Evolutionary conservation across 2,888 invertebrate species (phyloP).

Genomic region (Hydriomena furcata): DNA sequence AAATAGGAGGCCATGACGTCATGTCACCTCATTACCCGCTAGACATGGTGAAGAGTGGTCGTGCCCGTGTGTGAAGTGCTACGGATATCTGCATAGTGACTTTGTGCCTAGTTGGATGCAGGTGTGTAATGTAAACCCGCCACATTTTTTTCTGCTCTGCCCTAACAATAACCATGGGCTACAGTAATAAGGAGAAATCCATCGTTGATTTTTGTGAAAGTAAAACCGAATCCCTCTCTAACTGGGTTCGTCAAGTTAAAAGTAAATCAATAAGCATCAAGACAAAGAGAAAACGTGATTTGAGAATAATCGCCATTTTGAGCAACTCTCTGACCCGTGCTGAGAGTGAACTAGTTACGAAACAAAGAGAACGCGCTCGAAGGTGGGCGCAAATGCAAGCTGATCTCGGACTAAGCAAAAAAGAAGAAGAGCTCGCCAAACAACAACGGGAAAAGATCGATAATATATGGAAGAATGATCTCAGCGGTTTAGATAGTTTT

Average conservation of each 20-base stretch:
- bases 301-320: constrained; percentile 86
- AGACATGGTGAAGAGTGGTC: constrained; percentile 62
- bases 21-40: constrained; percentile 50
- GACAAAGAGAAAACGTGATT: constrained; percentile 83
- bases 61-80: constrained; percentile 67
- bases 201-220: constrained; percentile 80
- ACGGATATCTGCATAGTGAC: constrained; percentile 55
- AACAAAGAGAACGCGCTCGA: constrained; percentile 85
- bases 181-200: constrained; percentile 71
- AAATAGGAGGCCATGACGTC: constrained; percentile 64
- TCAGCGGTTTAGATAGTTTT: constrained; percentile 86
- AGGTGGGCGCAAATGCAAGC: constrained; percentile 84
- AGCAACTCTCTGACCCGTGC: constrained; percentile 83
- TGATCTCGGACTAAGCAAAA: constrained; percentile 72
- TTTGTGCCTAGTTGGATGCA: constrained; percentile 76
- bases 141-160: constrained; percentile 63
- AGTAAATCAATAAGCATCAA: constrained; percentile 83
- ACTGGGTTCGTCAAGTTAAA: constrained; percentile 86
- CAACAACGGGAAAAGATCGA: constrained; percentile 73
- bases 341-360: constrained; percentile 83
- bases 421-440: constrained; percentile 73
- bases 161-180: constrained; percentile 65
- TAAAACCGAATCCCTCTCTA: constrained; percentile 82
- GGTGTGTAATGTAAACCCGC: constrained; percentile 80
- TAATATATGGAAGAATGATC: constrained; percentile 83